Base-by-base conservation (phyloP, 1,140 invertebrate genomes). In the Brachionus calyciflorus region DNA sequence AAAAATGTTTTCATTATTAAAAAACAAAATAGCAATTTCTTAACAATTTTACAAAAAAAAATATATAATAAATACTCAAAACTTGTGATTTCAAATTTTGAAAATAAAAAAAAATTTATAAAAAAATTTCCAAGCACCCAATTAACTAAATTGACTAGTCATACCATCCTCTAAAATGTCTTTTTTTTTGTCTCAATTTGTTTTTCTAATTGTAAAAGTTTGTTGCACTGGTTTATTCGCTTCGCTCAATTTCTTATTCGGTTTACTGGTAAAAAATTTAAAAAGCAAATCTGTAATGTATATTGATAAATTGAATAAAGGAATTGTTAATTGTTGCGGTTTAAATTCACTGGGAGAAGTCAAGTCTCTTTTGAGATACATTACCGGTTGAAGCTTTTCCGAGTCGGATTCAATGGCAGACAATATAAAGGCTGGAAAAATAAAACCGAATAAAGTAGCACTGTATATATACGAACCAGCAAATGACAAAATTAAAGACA, bases 401-500 rank as follows among this genome's bases (percentile, higher is more conserved):
- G 46, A 55, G 14, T 73, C 69, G 9, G 69, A 73, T 21, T 73
- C 69, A n/a, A 73, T 73, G 5, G 69, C 69, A 40, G 69, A 73
- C 14, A 73, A 5, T 40, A 73, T 73, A 41, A 51, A 73, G 21
- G 69, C 69, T 5, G 69, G 69, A 73, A 73, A 73, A 37, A 73
- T 41, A 41, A 55, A 73, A 14, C 30, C 69, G 9, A 73, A 73
- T 14, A 73, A 28, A 37, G 69, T 49, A 7, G 69, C 69, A 40
- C 48, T 73, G 69, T 73, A 73, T n/a, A 73, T 73, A 37, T 73
- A 73, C 1, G 69, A 48, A 4, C 48, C 69, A 55, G 69, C 51
- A n/a, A 55, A 17, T 14, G 69, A 73, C 6, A 73, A 24, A 33
- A 73, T 33, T 9, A 73, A 6, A 1, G 69, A 73, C 46, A 73